Conservation (phyloP, 2,797 vertebrate species). For the Aldrovandia affinis region DNA sequence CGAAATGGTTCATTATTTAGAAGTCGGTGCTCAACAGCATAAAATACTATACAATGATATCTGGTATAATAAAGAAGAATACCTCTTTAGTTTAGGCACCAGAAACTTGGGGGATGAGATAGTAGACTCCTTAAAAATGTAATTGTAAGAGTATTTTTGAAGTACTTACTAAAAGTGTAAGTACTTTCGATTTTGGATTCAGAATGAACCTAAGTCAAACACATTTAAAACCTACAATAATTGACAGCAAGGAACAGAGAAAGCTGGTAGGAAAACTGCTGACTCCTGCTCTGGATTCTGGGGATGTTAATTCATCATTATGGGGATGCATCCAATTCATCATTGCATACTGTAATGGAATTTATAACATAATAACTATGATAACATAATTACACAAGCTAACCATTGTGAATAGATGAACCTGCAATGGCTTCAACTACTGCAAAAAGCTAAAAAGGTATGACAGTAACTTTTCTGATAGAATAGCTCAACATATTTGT, state of each 20-base stretch:
- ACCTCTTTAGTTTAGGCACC: not conserved
- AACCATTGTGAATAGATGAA: too few relatives aligned
- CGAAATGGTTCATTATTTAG: not conserved
- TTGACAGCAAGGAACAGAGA: not conserved
- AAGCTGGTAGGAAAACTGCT: not conserved
- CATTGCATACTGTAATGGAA: not conserved
- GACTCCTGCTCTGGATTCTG: not conserved
- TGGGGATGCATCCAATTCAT: not conserved
- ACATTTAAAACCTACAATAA: not conserved
- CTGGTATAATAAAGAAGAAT: not conserved
- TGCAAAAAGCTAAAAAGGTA: not conserved
- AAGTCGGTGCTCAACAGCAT: not conserved
- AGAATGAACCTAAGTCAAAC: not conserved
- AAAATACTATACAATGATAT: not conserved
- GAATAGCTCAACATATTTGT: not conserved
- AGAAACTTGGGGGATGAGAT: not conserved
- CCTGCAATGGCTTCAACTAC: too few relatives aligned
- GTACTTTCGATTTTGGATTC: not conserved
- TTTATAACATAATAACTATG: too few relatives aligned
- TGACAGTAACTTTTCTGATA: not conserved
- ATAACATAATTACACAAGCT: too few relatives aligned
- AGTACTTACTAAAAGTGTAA: too few relatives aligned
- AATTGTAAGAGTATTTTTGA: too few relatives aligned
- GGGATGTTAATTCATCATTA: not conserved
- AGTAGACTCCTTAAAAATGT: not conserved